Percentiles rank a stretch among this genome's conserved stretches.
These are phyloP conservation scores for Heliconius congener DNA, from an alignment of 1,140 invertebrate species.

Conservation along the genomic window DNA sequence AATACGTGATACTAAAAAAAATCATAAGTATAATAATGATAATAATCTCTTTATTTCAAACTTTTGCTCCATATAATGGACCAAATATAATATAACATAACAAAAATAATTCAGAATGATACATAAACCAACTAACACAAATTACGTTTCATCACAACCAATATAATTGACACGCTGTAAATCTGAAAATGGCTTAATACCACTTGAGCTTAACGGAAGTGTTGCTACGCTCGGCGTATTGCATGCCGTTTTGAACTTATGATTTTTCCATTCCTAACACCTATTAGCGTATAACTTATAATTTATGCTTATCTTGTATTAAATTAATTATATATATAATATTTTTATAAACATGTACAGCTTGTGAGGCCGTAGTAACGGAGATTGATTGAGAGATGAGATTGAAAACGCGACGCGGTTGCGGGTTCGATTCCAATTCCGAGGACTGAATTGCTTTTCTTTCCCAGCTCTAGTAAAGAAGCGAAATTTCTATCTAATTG, in stretches of 20 bases:
- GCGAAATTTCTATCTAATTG: neutral
- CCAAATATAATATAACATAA: neutral
- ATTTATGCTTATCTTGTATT: neutral
- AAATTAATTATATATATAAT: neutral
- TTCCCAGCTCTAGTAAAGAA: neutral
- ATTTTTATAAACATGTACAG: neutral
- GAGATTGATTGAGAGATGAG: neutral
- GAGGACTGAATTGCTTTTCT: neutral
- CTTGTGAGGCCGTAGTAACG: too few species aligned
- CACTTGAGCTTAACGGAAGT: conserved; percentile 9
- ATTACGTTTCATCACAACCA: neutral
- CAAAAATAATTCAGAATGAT: neutral
- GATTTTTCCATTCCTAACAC: conserved; percentile 8
- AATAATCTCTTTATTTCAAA: too few species aligned
- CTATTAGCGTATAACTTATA: conserved; percentile 8
- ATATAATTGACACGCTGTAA: neutral
- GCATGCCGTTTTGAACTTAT: conserved; percentile 8
- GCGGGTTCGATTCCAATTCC: neutral
- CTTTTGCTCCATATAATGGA: too few species aligned
- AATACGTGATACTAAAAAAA: too few species aligned
- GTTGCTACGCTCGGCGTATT: conserved; percentile 7
- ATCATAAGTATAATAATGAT: too few species aligned
- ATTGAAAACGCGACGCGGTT: neutral
- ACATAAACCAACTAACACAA: neutral
- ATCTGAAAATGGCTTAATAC: neutral